Base-by-base conservation (phyloP, 1,140 invertebrate genomes). In the Andricus grossulariae region DNA sequence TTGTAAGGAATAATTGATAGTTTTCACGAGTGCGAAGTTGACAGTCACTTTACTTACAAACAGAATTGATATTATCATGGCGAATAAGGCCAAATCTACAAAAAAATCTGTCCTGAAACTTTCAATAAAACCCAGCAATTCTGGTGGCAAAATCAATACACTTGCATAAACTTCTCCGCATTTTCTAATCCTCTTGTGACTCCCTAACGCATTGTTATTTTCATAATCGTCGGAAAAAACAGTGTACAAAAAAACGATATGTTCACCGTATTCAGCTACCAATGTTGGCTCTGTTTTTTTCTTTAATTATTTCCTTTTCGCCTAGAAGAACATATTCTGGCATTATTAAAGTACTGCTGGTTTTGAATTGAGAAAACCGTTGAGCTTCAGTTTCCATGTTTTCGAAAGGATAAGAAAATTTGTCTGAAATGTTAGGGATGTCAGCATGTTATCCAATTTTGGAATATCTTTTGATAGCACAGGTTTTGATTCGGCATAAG, bases 61-160 rank as follows among this genome's bases (percentile, higher is more conserved):
- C 3, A 25, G 25, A 25, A 3, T 25, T 25, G 25, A 25, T 25
- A 25, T 25, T 25, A 25, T 25, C 25, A 25, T 25, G 25, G 1
- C 3, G 25, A 25, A 25, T 25, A 3, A 25, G 3, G 3, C 1
- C 73, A 55, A 75, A 79, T 45, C 77, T 54, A 51, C 74, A 79
- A 75, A 79, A 18, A n/a, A 6, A n/a, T n/a, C 75, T 75, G n/a
- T 18, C 18, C 2, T n/a, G 66, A 78, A 78, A 50, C 70, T 72
- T 72, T 78, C 73, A 1, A 8, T 50, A 8, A 75, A 72, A 45
- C 77, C 77, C 0, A 78, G n/a, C n/a, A 18, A 55, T 19, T 25
- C 54, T 3, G 54, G 54, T 1, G 18, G 54, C 25, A 57, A 12
- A 12, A 57, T 57, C 6, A 10, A 21, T 57, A 57, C 11, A 3